Evolutionary conservation across 2,888 invertebrate genomes (phyloP).

Genomic region (Epiblema foenella): DNA sequence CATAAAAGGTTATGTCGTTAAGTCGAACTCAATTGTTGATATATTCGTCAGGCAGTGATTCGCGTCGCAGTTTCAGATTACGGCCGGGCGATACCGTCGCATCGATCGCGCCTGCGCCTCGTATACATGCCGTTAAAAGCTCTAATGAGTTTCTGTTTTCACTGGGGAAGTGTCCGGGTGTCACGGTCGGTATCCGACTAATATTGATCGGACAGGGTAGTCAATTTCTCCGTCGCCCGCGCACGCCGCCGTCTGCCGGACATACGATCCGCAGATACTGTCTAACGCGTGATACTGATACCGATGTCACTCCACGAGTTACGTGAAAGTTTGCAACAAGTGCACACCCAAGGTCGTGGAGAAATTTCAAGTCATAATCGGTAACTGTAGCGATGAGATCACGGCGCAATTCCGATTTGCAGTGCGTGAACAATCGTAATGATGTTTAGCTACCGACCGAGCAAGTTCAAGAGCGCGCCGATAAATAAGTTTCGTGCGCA

Average conservation of each 20-base stretch:
- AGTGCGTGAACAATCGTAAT: constrained; percentile 61
- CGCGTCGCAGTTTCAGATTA: constrained; percentile 58
- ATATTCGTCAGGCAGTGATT: constrained; percentile 51
- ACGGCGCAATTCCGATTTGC: constrained; percentile 51
- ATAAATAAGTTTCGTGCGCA: constrained; percentile 61
- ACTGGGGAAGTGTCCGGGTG: constrained; percentile 63
- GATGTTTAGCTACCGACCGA: constrained; percentile 57
- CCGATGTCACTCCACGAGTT: constrained; percentile 63
- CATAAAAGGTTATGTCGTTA: constrained; percentile 52
- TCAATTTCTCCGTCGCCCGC: constrained; percentile 51
- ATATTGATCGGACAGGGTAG: constrained; percentile 69
- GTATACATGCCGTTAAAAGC: constrained; percentile 65
- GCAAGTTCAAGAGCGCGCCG: constrained; percentile 74
- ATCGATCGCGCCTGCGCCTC: constrained; percentile 56
- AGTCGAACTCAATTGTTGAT: constrained; percentile 55
- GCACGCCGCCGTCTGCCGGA: constrained; percentile 47
- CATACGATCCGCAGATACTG: constrained; percentile 71
- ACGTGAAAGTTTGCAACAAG: constrained; percentile 74
- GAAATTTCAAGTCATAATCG: constrained; percentile 62
- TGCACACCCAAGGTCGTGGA: constrained; percentile 67
- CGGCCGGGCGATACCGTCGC: constrained; percentile 57
- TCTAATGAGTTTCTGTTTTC: constrained; percentile 74
- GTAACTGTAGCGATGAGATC: constrained; percentile 49
- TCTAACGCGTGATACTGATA: constrained; percentile 57
- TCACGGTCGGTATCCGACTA: constrained; percentile 60